Conservation (phyloP, 2,888 invertebrate species). For the Scelioninae gen. 1 region DNA sequence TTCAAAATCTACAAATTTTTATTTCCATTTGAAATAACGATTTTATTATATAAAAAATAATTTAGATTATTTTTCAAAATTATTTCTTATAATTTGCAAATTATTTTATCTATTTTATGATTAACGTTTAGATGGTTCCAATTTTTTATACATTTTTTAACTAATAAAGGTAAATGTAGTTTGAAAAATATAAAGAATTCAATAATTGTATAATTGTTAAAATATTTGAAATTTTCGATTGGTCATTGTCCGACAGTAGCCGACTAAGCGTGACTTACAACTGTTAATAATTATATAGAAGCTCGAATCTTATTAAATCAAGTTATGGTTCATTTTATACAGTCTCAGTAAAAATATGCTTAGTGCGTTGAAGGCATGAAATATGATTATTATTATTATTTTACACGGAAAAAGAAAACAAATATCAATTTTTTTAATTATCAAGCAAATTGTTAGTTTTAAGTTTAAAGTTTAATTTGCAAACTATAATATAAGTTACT, state of each 20-base stretch:
- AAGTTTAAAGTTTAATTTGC: too few relatives aligned
- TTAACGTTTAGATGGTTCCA: too few relatives aligned
- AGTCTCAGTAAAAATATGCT: slow-evolving; percentile 3
- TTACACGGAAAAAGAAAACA: not conserved
- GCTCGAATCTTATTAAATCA: not conserved
- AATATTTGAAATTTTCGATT: slow-evolving; percentile 34
- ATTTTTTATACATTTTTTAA: too few relatives aligned
- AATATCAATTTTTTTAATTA: not conserved
- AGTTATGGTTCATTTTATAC: slow-evolving; percentile 44
- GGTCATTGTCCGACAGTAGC: slow-evolving; percentile 40
- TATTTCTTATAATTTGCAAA: too few relatives aligned
- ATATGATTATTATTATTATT: not conserved
- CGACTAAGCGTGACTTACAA: slow-evolving; percentile 36
- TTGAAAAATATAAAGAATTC: too few relatives aligned
- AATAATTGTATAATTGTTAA: slow-evolving; percentile 4
- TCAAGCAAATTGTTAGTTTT: not conserved
- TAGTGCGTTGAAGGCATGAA: not conserved
- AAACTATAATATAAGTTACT: too few relatives aligned
- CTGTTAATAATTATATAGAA: slow-evolving; percentile 36
- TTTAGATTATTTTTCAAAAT: too few relatives aligned
- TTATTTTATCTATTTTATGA: too few relatives aligned
- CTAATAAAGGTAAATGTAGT: too few relatives aligned
- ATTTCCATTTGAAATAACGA: too few relatives aligned
- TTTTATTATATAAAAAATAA: too few relatives aligned
- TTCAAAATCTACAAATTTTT: too few relatives aligned